Evolutionary conservation across 2,888 invertebrate species (phyloP).

Genomic region (Thysanoteuthis rhombus): DNA sequence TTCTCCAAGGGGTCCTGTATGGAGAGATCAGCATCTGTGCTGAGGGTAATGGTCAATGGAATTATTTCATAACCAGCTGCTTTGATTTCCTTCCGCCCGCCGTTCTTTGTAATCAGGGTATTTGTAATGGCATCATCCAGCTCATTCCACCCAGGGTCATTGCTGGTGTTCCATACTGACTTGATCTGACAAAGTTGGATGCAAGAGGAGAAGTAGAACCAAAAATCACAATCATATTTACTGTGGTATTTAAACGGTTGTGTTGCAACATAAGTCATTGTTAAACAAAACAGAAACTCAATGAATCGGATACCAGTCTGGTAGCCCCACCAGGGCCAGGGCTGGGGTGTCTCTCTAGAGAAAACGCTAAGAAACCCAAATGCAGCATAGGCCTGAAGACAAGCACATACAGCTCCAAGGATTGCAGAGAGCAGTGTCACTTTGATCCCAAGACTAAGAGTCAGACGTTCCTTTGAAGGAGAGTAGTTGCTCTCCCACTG

Average conservation of each 20-base stretch:
- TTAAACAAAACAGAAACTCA: constrained; percentile 86
- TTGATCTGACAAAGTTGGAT: constrained; percentile 38
- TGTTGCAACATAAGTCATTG: constrained; percentile 86
- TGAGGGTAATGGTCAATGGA: constrained; percentile 19
- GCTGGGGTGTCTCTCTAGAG: constrained; percentile 66
- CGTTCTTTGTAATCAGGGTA: neutral
- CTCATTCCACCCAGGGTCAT: constrained; percentile 36
- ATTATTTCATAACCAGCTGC: constrained; percentile 30
- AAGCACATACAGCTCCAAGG: constrained; percentile 83
- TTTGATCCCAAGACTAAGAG: constrained; percentile 85
- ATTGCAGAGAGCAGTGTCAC: constrained; percentile 88
- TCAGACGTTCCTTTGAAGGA: constrained; percentile 64
- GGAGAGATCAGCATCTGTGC: constrained; percentile 22
- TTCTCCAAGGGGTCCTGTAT: constrained; percentile 34
- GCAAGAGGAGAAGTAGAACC: constrained; percentile 41
- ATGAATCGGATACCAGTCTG: constrained; percentile 85
- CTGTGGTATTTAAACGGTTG: constrained; percentile 68
- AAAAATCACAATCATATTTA: constrained; percentile 37
- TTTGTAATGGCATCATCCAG: constrained; percentile 30
- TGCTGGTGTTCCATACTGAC: constrained; percentile 32
- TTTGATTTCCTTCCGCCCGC: constrained; percentile 24
- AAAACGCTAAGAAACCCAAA: constrained; percentile 73
- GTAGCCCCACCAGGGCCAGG: constrained; percentile 92
- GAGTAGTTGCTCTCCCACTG: constrained; percentile 38
- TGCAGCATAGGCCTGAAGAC: constrained; percentile 84